Percentiles rank a stretch among this genome's conserved stretches.
phyloP scores from a whole-genome alignment of 2,888 invertebrate species.

The Erebia aethiops region DNA sequence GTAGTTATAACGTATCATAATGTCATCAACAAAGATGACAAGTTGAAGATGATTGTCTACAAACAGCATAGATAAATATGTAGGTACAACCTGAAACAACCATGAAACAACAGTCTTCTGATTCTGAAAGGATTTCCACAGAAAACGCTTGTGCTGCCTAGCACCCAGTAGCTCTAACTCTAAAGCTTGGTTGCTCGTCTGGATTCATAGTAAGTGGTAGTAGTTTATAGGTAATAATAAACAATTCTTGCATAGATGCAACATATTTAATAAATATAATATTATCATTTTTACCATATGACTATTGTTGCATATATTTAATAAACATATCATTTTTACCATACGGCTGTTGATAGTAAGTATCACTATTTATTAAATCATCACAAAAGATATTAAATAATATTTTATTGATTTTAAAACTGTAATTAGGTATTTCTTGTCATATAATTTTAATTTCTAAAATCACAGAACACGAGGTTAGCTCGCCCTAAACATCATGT shows the following conservation, averaged over 20 bases:
- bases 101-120: no score
- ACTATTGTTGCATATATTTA: constrained; percentile 14
- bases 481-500: constrained; percentile 20
- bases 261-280: constrained; percentile 19
- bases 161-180: no score
- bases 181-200: no score
- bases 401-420: background rate
- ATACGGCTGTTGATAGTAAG: constrained; percentile 6
- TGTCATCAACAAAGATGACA: no score
- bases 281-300: background rate
- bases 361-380: background rate
- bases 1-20: no score
- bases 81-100: no score
- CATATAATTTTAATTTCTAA: constrained; percentile 27
- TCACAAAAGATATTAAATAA: constrained; percentile 8
- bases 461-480: constrained; percentile 46
- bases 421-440: background rate
- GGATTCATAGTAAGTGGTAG: no score
- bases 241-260: constrained; percentile 11
- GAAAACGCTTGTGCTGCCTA: no score
- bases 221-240: no score
- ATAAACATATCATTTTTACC: constrained; percentile 2
- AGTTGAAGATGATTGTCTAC: no score
- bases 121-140: no score
- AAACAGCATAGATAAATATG: no score